Evolutionary conservation across 2,113 vertebrate species (phyloP), one percentile per base, ranked within the genome.

Genomic region (Panthera leo): DNA sequence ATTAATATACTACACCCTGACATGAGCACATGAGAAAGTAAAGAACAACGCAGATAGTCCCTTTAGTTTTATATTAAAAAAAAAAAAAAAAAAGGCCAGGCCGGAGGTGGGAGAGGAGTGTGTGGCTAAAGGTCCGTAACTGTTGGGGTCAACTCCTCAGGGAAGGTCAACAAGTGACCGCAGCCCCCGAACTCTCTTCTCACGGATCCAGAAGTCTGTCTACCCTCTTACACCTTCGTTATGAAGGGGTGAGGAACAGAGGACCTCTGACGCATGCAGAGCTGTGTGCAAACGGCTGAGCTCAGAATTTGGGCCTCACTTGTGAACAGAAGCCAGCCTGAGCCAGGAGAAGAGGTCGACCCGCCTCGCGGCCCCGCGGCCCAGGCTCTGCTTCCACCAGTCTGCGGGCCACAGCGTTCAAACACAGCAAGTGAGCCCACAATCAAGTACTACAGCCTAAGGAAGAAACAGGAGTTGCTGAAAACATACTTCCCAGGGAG

Each of bases 401-500:
- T 5, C 67, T 21, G 58, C 0, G 14, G 36, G 78, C 82, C 78
- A 1, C 0, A 1, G 18, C 2, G 8, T 51, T 21, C 14, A 1
- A 8, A 45, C 70, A 0, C 0, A 9, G 10, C 42, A 21, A 9
- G 63, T 19, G 70, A 11, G 8, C 4, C 1, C 39, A 29, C 53
- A 36, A 23, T 63, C 19, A 19, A 0, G 39, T 42, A 2, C 0
- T 1, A 23, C 0, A 29, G 29, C 34, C 87, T 63, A 84, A 91
- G 85, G 80, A 91, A 15, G 96, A 67, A 39, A 73, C 3, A 5
- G 0, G 18, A 39, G 39, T 63, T 0, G 7, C 0, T 39, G 94
- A 51, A 84, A 86, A 95, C 89, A 91, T 85, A 82, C 83, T 83
- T 2, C 0, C 55, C 48, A 79, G 85, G 36, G 94, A 97, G 21